Base-by-base conservation (phyloP, 2,888 invertebrate genomes). In the Xestoiulus laeticollis region DNA sequence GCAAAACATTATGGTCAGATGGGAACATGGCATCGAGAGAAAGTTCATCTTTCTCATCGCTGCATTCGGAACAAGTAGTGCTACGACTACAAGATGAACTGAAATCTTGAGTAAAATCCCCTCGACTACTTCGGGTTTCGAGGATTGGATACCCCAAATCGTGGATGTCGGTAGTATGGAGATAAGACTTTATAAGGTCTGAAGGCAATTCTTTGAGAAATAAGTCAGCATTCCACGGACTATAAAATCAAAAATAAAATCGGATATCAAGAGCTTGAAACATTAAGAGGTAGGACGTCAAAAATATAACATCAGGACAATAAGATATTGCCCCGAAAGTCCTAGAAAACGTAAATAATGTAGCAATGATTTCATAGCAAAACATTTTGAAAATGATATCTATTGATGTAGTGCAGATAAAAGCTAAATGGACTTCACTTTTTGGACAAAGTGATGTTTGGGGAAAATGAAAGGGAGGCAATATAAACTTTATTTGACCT, bases 171-270 rank as follows among this genome's bases (percentile, higher is more conserved):
- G 8, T 87, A 16, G 22, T 53, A 32, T 44, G 48, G 14, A 87
- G 3, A 38, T 32, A 87, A 33, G 87, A 84, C 22, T 83, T 82
- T 38, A 68, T 10, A 14, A 87, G 33, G 43, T 87, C 87, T 33
- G 87, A 87, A 5, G 32, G 1, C 8, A 1, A 32, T 8, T 87
- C 87, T 82, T 90, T 89, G 30, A 88, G 86, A 68, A 87, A 85
- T 8, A 68, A 44, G 82, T 89, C 89, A 30, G 83, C 85, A 78
- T 88, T 87, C 89, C 89, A 89, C 26, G 87, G 68, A 86, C 89
- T 89, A 53, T 8, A 88, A 88, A 85, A 33, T 30, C 59, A 38
- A 87, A 86, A 48, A n/a, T n/a, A n/a, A 14, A 38, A 88, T 33
- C 59, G n/a, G 59, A 68, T 88, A 48, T 48, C 6, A 48, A 48